These are phyloP conservation scores for Rousettus madagascariensis DNA, from an alignment of 2,797 vertebrate genomes.

Conservation along the genomic window DNA sequence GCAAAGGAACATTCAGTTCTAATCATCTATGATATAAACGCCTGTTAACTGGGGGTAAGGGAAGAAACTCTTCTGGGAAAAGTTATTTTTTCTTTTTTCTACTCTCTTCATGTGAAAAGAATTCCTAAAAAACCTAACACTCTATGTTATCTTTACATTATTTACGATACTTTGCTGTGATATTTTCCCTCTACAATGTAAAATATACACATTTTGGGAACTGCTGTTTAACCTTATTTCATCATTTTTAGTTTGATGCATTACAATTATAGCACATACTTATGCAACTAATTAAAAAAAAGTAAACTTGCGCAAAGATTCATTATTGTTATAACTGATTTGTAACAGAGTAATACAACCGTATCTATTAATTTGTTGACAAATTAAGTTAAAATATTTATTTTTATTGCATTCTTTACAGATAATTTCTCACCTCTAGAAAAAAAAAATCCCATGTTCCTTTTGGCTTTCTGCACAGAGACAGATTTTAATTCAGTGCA, in stretches of 20 bases:
- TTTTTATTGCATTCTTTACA: constrained; percentile 81
- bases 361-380: constrained; percentile 83
- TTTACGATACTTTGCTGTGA: constrained; percentile 72
- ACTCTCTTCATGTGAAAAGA: constrained; percentile 4
- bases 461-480: constrained; percentile 70
- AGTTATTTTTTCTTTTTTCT: neutral
- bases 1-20: neutral
- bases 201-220: constrained; percentile 75
- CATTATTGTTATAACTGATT: constrained; percentile 85
- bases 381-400: constrained; percentile 84
- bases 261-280: constrained; percentile 78
- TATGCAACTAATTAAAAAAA: constrained; percentile 84
- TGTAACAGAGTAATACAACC: constrained; percentile 78
- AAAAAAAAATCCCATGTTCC: constrained; percentile 68
- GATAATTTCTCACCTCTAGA: constrained; percentile 81
- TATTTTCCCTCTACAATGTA: constrained; percentile 62
- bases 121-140: constrained; percentile 68
- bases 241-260: constrained; percentile 81
- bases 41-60: neutral
- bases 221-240: constrained; percentile 81
- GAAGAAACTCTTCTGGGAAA: neutral
- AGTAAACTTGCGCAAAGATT: constrained; percentile 83
- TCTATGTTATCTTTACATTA: constrained; percentile 66
- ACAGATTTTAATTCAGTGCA: constrained; percentile 79
- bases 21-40: neutral